Base-by-base conservation (phyloP, 2,113 vertebrate species). In the Varanus komodoensis region DNA sequence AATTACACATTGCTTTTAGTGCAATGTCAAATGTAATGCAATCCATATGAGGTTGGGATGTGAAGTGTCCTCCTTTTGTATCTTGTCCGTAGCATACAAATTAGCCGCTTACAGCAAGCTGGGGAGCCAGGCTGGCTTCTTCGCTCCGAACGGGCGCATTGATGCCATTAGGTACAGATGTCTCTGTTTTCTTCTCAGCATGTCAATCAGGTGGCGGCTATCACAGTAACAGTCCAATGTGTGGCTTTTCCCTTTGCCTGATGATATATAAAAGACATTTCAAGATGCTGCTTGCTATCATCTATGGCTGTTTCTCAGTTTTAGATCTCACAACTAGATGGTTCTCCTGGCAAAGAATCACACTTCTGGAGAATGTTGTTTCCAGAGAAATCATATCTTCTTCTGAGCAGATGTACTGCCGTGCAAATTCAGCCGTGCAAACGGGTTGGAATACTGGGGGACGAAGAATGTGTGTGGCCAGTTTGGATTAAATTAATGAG, bases 1-100 rank as follows among this genome's bases (percentile, higher is more conserved):
- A 80, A 90, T 90, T 90, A 86, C 75, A 80, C 50, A 44, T 80
- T 85, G 89, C 83, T 80, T 80, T 90, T 79, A 80, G n/a, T 25
- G 32, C 61, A 9, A 52, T 71, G 48, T 32, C 48, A 68, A 80
- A 86, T 23, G 48, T 29, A 57, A 57, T 80, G 48, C 29, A 80
- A 57, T 73, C 75, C 34, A n/a, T 78, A 79, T 69, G 64, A 85
- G 48, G 48, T 21, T 80, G 48, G 61, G 89, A 86, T 89, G 74
- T n/a, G 27, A 85, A 89, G 44, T 6, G 6, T 38, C 57, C 71
- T 84, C 44, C 88, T 84, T 89, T 85, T 79, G 19, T 78, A 25
- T 44, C 74, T 89, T 69, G 67, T 57, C 12, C 48, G 44, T 54
- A 79, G 82, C 48, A 61, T 85, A 71, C 8, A 71, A 86, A 86